Evolutionary conservation across 2,113 vertebrate genomes (phyloP), one percentile per base, ranked within the genome.

Genomic region (Spilogale gracilis): DNA sequence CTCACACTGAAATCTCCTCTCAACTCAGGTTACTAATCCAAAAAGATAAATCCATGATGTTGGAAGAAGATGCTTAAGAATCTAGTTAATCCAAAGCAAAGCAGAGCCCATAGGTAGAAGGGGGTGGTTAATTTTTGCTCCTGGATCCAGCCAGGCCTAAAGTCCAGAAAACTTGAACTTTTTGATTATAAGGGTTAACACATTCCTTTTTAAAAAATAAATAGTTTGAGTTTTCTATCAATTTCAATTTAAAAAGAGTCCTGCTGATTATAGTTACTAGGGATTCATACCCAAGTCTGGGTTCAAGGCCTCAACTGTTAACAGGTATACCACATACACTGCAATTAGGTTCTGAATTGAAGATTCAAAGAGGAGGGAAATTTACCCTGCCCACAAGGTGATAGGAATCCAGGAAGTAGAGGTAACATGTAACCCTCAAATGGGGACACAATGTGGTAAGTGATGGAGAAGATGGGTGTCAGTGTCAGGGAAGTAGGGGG

Each of bases 381-480:
- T 17, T 4, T 13, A 13, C 10, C 30, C 23, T 61, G 48, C 17
- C 38, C 9, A 12, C 3, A 2, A 61, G 16, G 61, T 14, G 0
- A 20, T 50, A 27, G 4, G 20, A 81, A 48, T 58, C 48, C 80
- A n/a, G 30, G 82, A 80, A 56, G 27, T 30, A 4, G 69, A 30
- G 60, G 74, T 27, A 25, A 74, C 48, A 67, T 67, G 73, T 23
- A 52, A 79, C 9, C n/a, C 69, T 23, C 17, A 17, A 56, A 61
- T 7, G 1, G 27, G 9, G 12, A 10, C 27, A 54, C 8, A 1
- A 1, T 9, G n/a, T 2, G 12, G 16, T 10, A 27, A 73, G 61
- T 38, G 9, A 2, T 16, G 2, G 9, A 4, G 45, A 43, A 10
- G 8, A 52, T 27, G 25, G 4, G 0, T 10, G 1, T 25, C n/a